Base-by-base conservation (phyloP, 53 echinoderm and acorn worm species). In the Stichopus horrens region DNA sequence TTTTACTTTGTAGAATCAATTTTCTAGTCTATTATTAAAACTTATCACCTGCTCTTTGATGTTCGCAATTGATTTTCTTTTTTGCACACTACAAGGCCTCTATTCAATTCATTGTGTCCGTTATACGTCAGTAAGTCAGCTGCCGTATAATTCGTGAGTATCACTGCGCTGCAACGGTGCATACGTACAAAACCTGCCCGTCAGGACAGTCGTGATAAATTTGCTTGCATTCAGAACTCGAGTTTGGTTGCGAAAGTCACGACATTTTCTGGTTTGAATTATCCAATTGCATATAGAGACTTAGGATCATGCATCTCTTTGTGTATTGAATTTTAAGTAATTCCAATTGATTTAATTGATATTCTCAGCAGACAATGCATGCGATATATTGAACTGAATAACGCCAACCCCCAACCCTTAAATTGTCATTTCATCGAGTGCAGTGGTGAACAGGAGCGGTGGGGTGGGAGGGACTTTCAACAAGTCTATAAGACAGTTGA, bases 1-100 rank as follows among this genome's bases (percentile, higher is more conserved):
- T n/a, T 71, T 71, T 71, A n/a, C 71, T 59, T 13, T 71, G 7
- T 2, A 7, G 71, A 18, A 71, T 71, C 71, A 71, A 71, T 71
- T 71, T 71, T 71, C 71, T 20, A 71, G 71, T 16, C 71, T 71
- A 71, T 71, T 16, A 71, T 71, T 71, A 71, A 71, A 71, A 13
- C 18, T 18, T 20, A 20, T 18, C 71, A 71, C 71, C 71, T 71
- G 71, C 71, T 71, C 19, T 71, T 18, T 71, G 71, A 71, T 71
- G 18, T 18, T 20, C 14, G 19, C 6, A 18, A 71, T 71, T 71
- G 71, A 71, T 71, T 71, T 71, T 7, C 7, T 16, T 16, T 20
- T 71, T 37, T 37, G 19, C 71, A 18, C 18, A n/a, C 37, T 37
- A 37, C 37, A 37, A 71, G 71, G 71, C 71, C 19, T 71, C n/a